phyloP scores from a whole-genome alignment of 2,113 vertebrate species.

The Protomyctophum bolini region DNA sequence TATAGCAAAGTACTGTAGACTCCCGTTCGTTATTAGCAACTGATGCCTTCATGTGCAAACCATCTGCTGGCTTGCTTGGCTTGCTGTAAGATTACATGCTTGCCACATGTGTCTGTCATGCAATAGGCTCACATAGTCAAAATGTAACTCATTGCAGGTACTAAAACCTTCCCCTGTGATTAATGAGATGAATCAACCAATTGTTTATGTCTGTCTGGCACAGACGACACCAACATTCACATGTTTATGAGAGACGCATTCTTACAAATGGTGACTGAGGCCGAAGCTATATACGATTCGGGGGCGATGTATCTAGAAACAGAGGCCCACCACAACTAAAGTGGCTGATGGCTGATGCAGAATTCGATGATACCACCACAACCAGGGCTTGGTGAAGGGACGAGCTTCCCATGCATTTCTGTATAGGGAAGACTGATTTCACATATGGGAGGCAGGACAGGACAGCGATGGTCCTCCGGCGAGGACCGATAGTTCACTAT shows the following conservation, averaged over 20 bases:
- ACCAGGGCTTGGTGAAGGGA: conserved; percentile 9
- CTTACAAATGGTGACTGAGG: not conserved
- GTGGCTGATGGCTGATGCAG: conserved; percentile 34
- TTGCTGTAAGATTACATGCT: conserved; percentile 27
- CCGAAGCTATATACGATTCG: not conserved
- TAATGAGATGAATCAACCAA: conserved; percentile 37
- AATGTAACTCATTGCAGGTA: conserved; percentile 40
- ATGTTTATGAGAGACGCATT: conserved; percentile 9
- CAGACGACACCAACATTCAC: not conserved
- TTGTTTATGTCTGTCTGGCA: conserved; percentile 25
- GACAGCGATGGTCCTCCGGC: conserved; percentile 31
- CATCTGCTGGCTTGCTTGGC: conserved; percentile 49
- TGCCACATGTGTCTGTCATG: conserved; percentile 43
- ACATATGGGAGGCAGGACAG: conserved; percentile 38
- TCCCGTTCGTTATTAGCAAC: not conserved
- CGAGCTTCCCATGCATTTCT: conserved; percentile 15
- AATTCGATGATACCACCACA: conserved; percentile 10
- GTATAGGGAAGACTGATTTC: conserved; percentile 50
- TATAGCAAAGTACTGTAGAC: conserved; percentile 1
- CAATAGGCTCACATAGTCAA: conserved; percentile 25
- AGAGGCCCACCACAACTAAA: conserved; percentile 15
- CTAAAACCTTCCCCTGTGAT: conserved; percentile 42
- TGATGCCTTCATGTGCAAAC: conserved; percentile 64
- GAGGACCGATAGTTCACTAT: conserved; percentile 54
- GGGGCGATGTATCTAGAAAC: conserved; percentile 10